A percentile compares a stretch with the other conserved stretches of the same genome.
Conservation (phyloP, 2,113 vertebrate genomes). For the Isichthys henryi region DNA sequence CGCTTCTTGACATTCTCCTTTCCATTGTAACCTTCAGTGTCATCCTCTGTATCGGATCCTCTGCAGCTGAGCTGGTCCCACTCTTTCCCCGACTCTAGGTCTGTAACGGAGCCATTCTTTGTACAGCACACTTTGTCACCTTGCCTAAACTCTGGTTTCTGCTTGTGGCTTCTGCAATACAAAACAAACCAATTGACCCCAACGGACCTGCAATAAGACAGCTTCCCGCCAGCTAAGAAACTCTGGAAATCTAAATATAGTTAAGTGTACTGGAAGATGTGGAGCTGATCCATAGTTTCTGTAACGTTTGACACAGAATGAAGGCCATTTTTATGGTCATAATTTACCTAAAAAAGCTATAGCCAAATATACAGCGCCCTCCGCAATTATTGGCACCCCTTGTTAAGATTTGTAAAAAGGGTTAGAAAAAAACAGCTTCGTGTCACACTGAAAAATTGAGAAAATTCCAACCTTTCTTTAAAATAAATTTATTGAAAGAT, state of each 20-base stretch:
- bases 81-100: conserved; percentile 34
- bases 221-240: neutral
- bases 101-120: conserved; percentile 58
- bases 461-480: too few relatives aligned
- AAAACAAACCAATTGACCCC: neutral
- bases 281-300: neutral
- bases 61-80: neutral
- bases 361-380: neutral
- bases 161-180: conserved; percentile 34
- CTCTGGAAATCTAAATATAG: neutral
- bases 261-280: neutral
- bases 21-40: neutral
- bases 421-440: too few relatives aligned
- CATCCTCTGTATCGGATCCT: neutral
- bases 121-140: conserved; percentile 74
- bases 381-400: too few relatives aligned
- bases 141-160: conserved; percentile 45
- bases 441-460: too few relatives aligned
- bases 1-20: conserved; percentile 41
- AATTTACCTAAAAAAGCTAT: neutral
- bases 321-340: neutral
- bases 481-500: too few relatives aligned
- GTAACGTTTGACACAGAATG: neutral
- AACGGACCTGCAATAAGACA: neutral
- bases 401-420: too few relatives aligned